A percentile compares a stretch with the other conserved stretches of the same genome.
Evolutionary conservation across 2,797 vertebrate genomes (phyloP).

Genomic region (Enteromius thamalakanensis): DNA sequence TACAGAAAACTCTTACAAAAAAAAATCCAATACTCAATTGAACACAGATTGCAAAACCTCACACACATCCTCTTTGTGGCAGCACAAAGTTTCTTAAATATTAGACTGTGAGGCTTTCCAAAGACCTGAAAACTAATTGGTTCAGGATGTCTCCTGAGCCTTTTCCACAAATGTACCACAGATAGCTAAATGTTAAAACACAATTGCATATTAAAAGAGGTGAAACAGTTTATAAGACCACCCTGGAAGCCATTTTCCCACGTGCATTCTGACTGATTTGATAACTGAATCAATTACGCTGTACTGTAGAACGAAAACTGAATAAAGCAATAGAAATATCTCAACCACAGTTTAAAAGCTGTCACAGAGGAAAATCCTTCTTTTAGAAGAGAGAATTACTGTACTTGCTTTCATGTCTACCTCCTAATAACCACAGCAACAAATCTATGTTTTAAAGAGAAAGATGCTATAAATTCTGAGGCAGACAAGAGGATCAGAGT

Average conservation of each 20-base stretch:
- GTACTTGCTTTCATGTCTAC: slow-evolving; percentile 3
- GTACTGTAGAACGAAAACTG: neutral
- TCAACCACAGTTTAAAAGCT: neutral
- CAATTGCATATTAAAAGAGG: neutral
- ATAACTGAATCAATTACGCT: neutral
- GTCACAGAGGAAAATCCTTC: slow-evolving; percentile 14
- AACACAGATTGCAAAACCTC: slow-evolving; percentile 3
- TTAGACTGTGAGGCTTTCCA: neutral
- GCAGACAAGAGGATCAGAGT: neutral
- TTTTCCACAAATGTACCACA: neutral
- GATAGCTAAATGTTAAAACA: slow-evolving; percentile 6
- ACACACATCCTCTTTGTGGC: neutral
- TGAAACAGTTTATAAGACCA: neutral
- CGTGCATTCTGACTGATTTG: neutral
- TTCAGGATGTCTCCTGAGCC: neutral
- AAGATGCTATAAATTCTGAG: neutral
- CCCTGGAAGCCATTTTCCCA: neutral
- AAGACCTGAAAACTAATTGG: neutral
- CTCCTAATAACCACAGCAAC: slow-evolving; percentile 20
- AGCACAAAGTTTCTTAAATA: neutral
- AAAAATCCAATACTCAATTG: neutral
- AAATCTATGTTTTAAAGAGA: slow-evolving; percentile 31
- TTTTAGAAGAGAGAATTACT: slow-evolving; percentile 23
- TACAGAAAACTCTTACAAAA: neutral
- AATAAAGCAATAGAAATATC: neutral